phyloP scores from a whole-genome alignment of 2,888 invertebrate genomes.

The Heliconius erato region DNA sequence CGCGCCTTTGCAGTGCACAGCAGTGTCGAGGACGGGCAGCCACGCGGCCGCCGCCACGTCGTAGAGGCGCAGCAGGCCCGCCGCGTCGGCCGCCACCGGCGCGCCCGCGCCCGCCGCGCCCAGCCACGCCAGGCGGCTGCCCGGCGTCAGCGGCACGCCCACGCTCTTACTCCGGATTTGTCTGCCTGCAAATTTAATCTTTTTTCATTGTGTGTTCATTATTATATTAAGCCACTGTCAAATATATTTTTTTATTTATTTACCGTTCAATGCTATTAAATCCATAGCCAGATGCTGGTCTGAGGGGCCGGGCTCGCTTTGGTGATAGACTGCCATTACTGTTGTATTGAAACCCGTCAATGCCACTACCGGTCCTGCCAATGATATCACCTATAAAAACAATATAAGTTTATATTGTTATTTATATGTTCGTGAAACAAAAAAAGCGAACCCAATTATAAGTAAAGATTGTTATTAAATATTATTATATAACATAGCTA shows the following conservation, averaged over 20 bases:
- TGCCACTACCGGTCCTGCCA: constrained; percentile 74
- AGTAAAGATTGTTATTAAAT: no score
- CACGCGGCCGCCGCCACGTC: constrained; percentile 89
- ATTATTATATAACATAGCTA: no score
- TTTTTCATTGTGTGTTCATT: not conserved
- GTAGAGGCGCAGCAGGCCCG: constrained; percentile 91
- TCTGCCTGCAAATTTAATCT: not conserved
- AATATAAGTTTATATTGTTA: no score
- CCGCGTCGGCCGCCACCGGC: constrained; percentile 91
- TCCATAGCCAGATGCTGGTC: constrained; percentile 83
- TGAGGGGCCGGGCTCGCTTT: constrained; percentile 71
- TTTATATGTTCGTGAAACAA: no score
- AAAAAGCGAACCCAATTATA: no score
- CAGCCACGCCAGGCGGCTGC: constrained; percentile 89
- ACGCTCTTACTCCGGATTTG: constrained; percentile 76
- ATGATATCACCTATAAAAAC: constrained; percentile 73
- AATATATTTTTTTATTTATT: no score
- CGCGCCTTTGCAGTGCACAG: constrained; percentile 83
- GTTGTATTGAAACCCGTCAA: constrained; percentile 73
- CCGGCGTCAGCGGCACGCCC: constrained; percentile 88
- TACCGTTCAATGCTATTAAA: constrained; percentile 78
- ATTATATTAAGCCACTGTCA: no score
- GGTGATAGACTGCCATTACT: constrained; percentile 74
- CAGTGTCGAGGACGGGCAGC: constrained; percentile 93
- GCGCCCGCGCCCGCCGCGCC: constrained; percentile 94